A percentile compares a stretch with the other conserved stretches of the same genome.
Evolutionary conservation across 2,113 vertebrate species (phyloP).

Genomic region (Dipodomys stephensi): DNA sequence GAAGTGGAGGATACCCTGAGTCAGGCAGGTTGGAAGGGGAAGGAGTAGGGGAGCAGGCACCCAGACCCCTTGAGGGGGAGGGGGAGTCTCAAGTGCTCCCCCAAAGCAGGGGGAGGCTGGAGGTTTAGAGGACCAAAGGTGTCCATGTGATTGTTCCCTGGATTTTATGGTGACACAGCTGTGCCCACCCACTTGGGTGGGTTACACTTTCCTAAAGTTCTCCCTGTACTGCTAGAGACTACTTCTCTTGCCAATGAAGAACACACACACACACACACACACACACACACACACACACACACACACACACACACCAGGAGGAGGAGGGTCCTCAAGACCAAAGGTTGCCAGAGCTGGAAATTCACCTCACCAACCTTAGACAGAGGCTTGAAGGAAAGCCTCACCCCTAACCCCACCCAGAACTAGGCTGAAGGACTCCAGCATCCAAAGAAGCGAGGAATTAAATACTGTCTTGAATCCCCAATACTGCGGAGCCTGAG

Average conservation of each 20-base stretch:
- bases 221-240: neutral
- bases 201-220: neutral
- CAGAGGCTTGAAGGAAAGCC: neutral
- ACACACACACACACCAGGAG: no score
- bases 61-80: accelerated
- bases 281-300: no score
- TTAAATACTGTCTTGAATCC: neutral
- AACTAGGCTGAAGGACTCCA: neutral
- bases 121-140: neutral
- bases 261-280: neutral
- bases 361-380: neutral
- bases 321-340: no score
- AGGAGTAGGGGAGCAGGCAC: neutral
- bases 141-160: neutral
- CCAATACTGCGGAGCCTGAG: neutral
- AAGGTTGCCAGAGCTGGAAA: no score
- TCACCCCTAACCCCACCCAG: neutral
- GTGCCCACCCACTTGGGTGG: accelerated
- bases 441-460: neutral
- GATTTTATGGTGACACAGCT: neutral
- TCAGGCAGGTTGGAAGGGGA: neutral
- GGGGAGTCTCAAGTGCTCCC: neutral
- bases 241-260: neutral
- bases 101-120: neutral
- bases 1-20: neutral